Evolutionary conservation across 2,888 invertebrate species (phyloP), one percentile per base, ranked within the genome.

Genomic region (Epiblema foenella): DNA sequence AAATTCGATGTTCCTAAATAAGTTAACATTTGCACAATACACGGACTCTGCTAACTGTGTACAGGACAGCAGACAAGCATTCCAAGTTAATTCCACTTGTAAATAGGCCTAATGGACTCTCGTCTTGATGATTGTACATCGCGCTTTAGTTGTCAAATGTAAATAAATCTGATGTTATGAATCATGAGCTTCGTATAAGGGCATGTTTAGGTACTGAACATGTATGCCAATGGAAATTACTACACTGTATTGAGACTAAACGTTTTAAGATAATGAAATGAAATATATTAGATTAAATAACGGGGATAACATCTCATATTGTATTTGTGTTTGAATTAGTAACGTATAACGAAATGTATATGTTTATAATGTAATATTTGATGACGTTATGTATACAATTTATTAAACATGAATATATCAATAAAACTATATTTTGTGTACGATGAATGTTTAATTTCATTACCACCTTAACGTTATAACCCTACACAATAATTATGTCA

Each of bases 341-440:
- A 84, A 91, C 91, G 90, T 92, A 89, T 93, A 93, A 93, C 91
- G 91, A 91, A 92, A 93, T 91, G 91, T 92, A 92, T 93, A 93
- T 93, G 93, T 93, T 93, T 93, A 89, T 93, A 92, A 93, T 93
- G 92, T 92, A 93, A 92, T 92, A 92, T 92, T 93, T 92, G 92
- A 93, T 91, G 92, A 93, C 92, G 92, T 93, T 93, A 93, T 93
- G 91, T 93, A 93, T 93, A 93, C 93, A 93, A 92, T 93, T 93
- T 93, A 93, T 93, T 93, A 93, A 93, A 93, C 92, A 92, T 93
- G 91, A 86, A 92, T 93, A 93, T 93, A 93, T 93, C 93, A 93
- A 94, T 93, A 93, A 93, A 93, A 94, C 93, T 94, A 94, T 94
- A 93, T 94, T 94, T 93, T 94, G 93, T 93, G 93, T 93, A 93